phyloP scores from a whole-genome alignment of 2,888 invertebrate genomes.

The Torymus aiolomorphi region DNA sequence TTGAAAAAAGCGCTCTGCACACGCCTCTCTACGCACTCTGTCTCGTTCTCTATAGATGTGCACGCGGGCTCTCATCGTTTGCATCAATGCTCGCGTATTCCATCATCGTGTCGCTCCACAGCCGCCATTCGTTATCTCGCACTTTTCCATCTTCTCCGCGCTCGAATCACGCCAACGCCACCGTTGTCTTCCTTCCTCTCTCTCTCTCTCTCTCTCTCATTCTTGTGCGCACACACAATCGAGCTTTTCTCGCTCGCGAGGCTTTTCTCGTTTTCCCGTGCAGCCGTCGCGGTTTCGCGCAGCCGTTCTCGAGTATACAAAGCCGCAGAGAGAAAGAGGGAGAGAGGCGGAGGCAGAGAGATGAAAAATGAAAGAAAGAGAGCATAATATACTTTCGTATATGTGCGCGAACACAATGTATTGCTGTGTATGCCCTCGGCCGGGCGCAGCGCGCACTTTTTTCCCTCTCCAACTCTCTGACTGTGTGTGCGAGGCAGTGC shows the following conservation, averaged over 20 bases:
- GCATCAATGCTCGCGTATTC: constrained; percentile 54
- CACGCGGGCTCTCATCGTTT: constrained; percentile 42
- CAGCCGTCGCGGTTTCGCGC: constrained; percentile 23
- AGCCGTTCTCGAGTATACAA: constrained; percentile 29
- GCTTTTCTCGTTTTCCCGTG: constrained; percentile 34
- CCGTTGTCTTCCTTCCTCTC: not conserved
- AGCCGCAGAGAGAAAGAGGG: constrained; percentile 9
- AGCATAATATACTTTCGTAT: constrained; percentile 35
- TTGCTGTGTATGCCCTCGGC: constrained; percentile 33
- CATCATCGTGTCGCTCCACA: constrained; percentile 48
- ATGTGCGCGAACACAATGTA: constrained; percentile 37
- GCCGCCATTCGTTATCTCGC: constrained; percentile 56
- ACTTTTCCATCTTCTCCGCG: constrained; percentile 50
- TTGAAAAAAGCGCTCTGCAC: constrained; percentile 22
- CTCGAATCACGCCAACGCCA: constrained; percentile 2
- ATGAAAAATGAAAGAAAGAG: not conserved
- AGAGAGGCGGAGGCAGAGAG: constrained; percentile 14
- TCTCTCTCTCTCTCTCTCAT: constrained; percentile 6
- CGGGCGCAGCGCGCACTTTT: constrained; percentile 54
- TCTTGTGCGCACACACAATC: not conserved
- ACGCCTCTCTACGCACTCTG: too few relatives aligned
- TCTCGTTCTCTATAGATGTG: too few relatives aligned
- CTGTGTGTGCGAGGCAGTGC: constrained; percentile 48
- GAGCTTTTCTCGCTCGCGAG: not conserved
- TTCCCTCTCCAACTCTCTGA: constrained; percentile 54